phyloP scores from a whole-genome alignment of 2,113 vertebrate species.

The Oxyruncus cristatus region DNA sequence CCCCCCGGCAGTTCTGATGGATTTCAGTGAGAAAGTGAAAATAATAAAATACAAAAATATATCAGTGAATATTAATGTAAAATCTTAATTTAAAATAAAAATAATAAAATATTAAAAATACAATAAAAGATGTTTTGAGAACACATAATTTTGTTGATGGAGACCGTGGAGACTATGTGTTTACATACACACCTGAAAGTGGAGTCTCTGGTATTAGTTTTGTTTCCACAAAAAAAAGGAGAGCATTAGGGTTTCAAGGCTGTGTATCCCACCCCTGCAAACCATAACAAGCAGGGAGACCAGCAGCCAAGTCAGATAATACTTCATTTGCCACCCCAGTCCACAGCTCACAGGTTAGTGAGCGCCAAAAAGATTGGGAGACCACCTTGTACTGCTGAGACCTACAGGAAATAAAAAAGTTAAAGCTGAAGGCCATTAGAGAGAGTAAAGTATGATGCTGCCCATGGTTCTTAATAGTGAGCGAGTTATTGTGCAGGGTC shows the following conservation, averaged over 20 bases:
- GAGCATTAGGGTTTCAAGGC: background rate
- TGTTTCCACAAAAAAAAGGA: background rate
- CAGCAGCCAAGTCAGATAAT: background rate
- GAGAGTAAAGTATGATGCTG: background rate
- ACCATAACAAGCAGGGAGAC: background rate
- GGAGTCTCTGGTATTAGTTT: background rate
- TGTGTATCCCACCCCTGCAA: background rate
- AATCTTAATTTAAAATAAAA: too few relatives aligned
- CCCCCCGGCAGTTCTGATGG: background rate
- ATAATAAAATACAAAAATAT: background rate
- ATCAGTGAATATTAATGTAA: background rate
- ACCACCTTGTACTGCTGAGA: background rate
- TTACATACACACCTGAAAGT: accelerated
- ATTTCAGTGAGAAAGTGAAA: background rate
- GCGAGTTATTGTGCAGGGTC: background rate
- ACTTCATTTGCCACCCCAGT: background rate
- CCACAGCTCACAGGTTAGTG: background rate
- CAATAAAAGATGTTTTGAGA: background rate
- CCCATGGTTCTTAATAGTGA: background rate
- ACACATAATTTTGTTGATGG: accelerated
- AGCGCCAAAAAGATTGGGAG: background rate
- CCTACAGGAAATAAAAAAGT: constrained; percentile 30
- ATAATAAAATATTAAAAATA: background rate
- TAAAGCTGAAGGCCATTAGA: background rate
- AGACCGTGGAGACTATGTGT: background rate